Evolutionary conservation across 2,888 invertebrate species (phyloP).

Genomic region (Cephonodes hylas): DNA sequence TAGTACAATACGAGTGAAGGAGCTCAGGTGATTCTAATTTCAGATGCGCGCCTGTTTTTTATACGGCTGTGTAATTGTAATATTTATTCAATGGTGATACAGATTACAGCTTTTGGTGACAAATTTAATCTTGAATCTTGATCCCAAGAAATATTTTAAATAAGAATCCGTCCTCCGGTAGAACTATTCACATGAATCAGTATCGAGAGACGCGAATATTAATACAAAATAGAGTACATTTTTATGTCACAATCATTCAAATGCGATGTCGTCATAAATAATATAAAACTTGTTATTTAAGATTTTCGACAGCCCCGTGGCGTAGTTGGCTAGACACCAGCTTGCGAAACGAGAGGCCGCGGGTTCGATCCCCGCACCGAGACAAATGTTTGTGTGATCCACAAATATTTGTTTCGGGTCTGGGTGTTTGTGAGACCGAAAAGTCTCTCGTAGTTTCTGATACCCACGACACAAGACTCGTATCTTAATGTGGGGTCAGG

Average conservation of each 20-base stretch:
- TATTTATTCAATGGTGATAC: not conserved
- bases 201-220: not conserved
- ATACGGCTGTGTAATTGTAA: not conserved
- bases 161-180: too few species aligned
- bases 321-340: too few species aligned
- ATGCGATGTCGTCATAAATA: not conserved
- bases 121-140: not conserved
- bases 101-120: not conserved
- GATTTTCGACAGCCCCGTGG: too few species aligned
- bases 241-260: not conserved
- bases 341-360: too few species aligned
- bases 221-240: not conserved
- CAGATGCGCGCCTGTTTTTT: not conserved
- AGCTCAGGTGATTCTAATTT: not conserved
- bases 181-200: too few species aligned
- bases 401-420: too few species aligned
- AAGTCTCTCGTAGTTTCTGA: too few species aligned
- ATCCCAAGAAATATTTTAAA: not conserved
- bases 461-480: too few species aligned
- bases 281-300: not conserved
- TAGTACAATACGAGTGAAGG: not conserved
- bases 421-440: too few species aligned
- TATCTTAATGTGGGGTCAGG: too few species aligned
- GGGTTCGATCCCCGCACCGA: too few species aligned
- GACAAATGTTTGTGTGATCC: too few species aligned